These are phyloP conservation scores for Mythimna loreyi DNA, from an alignment of 2,888 invertebrate genomes.

Conservation along the genomic window DNA sequence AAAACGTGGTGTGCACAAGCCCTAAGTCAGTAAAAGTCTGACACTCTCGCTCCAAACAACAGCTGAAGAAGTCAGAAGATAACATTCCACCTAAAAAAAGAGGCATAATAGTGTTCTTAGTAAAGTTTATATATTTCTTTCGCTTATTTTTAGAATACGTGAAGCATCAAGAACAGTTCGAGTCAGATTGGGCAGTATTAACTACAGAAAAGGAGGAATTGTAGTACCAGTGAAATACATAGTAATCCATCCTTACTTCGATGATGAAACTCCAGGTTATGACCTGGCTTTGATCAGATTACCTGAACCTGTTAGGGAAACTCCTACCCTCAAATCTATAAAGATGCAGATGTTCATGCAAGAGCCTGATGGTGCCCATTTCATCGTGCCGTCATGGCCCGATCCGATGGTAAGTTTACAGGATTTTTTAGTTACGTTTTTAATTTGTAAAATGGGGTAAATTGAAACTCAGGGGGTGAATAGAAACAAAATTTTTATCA, in stretches of 20 bases:
- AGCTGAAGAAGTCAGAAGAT: too few relatives aligned
- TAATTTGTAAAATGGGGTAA: too few relatives aligned
- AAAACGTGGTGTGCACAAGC: too few relatives aligned
- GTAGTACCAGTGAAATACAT: conserved; percentile 76
- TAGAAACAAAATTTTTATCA: too few relatives aligned
- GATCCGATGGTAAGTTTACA: conserved; percentile 63
- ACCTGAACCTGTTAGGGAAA: conserved; percentile 68
- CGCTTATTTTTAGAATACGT: conserved; percentile 70
- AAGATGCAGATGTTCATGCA: conserved; percentile 66
- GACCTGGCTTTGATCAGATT: conserved; percentile 81
- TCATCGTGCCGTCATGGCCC: conserved; percentile 81
- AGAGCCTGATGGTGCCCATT: conserved; percentile 75
- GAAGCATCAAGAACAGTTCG: conserved; percentile 74
- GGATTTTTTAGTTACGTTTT: neutral
- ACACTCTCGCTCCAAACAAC: too few relatives aligned
- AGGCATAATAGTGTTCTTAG: too few relatives aligned
- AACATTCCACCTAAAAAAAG: too few relatives aligned
- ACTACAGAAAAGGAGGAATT: conserved; percentile 80
- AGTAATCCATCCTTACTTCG: conserved; percentile 81
- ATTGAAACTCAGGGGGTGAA: too few relatives aligned
- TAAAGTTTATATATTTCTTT: too few relatives aligned
- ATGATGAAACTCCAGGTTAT: conserved; percentile 76
- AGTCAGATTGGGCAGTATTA: conserved; percentile 81
- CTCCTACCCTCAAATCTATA: conserved; percentile 73
- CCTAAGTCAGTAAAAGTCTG: too few relatives aligned